Base-by-base conservation (phyloP, 2,113 vertebrate species). In the Salvelinus fontinalis region DNA sequence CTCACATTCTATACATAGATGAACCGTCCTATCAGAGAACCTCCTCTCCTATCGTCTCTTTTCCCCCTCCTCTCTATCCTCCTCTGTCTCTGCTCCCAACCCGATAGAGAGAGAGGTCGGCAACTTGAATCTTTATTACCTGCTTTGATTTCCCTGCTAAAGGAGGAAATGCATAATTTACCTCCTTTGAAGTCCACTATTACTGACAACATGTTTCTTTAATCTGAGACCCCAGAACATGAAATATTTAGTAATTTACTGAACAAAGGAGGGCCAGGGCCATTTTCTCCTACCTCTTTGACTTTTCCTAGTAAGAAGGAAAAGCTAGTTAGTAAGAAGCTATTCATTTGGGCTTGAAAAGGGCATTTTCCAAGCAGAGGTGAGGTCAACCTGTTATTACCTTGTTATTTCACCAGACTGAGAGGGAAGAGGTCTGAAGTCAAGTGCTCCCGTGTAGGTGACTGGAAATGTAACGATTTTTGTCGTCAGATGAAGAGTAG, bases 201-300 rank as follows among this genome's bases (percentile, higher is more conserved):
- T 93, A 92, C 93, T 93, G 91, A 93, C 92, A 93, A 94, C 93
- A 92, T 93, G 91, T 92, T 94, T 93, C 92, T 94, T 94, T 94
- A 93, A 94, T 94, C 92, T 94, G 92, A 92, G 89, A 91, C 90
- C 91, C 90, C 74, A 82, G 86, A 92, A 92, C 92, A 94, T 94
- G 93, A 94, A 93, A 94, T 94, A 93, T 94, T 94, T 93, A 94
- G 91, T 90, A 88, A 89, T 90, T 92, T 90, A 88, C 89, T 74
- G 90, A 92, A 94, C 92, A 94, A 94, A 94, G 91, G 92, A 90
- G 88, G 84, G 89, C 86, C 82, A 83, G 84, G 89, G 90, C 88
- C 76, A 84, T 89, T 87, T 85, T 88, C 89, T 89, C 86, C 79
- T 89, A 82, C 87, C 88, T 90, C 87, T 90, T 90, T 91, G 87